phyloP scores from a whole-genome alignment of 2,888 invertebrate species.

The Crepidodera aurea region DNA sequence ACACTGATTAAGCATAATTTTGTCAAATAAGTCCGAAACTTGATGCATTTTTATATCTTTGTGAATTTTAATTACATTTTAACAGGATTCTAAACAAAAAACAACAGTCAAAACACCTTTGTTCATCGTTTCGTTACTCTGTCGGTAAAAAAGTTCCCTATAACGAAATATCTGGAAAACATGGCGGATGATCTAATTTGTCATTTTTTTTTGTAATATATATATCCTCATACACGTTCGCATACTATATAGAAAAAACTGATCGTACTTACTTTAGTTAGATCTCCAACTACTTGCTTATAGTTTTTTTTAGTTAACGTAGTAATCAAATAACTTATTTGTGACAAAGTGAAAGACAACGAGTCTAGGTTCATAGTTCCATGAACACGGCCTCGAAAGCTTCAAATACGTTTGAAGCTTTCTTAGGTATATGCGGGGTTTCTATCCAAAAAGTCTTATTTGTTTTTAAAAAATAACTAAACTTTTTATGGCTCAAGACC shows the following conservation, averaged over 20 bases:
- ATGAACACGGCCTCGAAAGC: conserved; percentile 85
- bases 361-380: conserved; percentile 99
- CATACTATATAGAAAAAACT: conserved; percentile 14
- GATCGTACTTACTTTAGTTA: conserved; percentile 80
- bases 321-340: conserved; percentile 96
- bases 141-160: conserved; percentile 49
- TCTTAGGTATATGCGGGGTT: conserved; percentile 80
- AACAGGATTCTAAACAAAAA: conserved; percentile 45
- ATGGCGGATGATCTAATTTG: conserved; percentile 51
- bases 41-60: conserved; percentile 33
- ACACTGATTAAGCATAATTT: conserved; percentile 46
- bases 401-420: conserved; percentile 94
- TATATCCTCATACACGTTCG: conserved; percentile 28
- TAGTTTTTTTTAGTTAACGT: conserved; percentile 96
- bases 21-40: conserved; percentile 30
- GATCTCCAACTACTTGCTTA: conserved; percentile 87
- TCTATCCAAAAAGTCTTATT: conserved; percentile 62
- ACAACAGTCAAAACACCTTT: conserved; percentile 57
- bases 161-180: conserved; percentile 37
- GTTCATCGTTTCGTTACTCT: conserved; percentile 48
- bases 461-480: conserved; percentile 59
- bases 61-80: conserved; percentile 45
- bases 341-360: conserved; percentile 97
- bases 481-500: conserved; percentile 62
- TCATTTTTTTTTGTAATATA: conserved; percentile 43